These are phyloP conservation scores for Stegostoma tigrinum DNA, from an alignment of 2,113 vertebrate species.

Conservation along the genomic window DNA sequence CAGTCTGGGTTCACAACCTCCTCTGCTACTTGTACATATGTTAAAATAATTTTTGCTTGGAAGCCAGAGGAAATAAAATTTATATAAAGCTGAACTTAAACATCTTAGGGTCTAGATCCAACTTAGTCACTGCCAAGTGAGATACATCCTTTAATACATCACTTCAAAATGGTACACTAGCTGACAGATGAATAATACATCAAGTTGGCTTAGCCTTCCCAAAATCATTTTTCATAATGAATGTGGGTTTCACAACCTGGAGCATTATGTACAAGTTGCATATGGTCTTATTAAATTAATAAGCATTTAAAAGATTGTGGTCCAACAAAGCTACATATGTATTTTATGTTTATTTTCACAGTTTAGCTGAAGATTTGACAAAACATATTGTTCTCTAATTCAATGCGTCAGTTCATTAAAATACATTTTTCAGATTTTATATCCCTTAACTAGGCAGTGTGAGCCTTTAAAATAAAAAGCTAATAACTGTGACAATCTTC, in stretches of 20 bases:
- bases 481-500: background rate
- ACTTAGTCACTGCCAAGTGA: background rate
- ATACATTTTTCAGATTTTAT: background rate
- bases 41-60: background rate
- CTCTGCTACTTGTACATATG: background rate
- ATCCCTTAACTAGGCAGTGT: background rate
- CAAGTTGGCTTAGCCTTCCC: background rate
- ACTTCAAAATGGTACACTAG: background rate
- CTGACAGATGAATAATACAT: background rate
- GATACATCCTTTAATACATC: background rate
- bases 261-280: background rate
- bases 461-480: background rate
- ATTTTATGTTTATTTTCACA: background rate
- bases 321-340: background rate
- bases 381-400: background rate
- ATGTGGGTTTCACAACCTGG: background rate
- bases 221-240: background rate
- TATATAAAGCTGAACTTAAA: background rate
- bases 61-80: background rate
- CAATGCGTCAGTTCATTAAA: background rate
- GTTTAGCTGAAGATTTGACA: background rate
- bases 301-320: background rate
- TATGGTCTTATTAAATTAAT: background rate
- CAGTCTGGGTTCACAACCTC: background rate
- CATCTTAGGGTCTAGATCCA: background rate